Percentiles rank a stretch among this genome's conserved stretches.
These are phyloP conservation scores for Eriosoma lanigerum DNA, from an alignment of 1,140 invertebrate species.

Conservation along the genomic window DNA sequence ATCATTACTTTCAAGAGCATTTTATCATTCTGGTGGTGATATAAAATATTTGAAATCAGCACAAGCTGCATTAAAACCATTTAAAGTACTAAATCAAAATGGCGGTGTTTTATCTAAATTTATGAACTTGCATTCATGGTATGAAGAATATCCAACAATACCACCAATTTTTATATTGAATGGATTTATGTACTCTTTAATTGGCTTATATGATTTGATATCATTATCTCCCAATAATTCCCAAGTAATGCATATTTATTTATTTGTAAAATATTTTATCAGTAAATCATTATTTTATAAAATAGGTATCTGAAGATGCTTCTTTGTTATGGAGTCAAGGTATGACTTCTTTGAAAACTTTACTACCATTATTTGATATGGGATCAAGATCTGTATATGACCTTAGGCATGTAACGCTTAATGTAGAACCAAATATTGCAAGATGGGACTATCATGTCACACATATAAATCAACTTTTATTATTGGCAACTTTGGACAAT, in stretches of 20 bases:
- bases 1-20: constrained; percentile 87
- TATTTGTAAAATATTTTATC: not conserved
- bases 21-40: constrained; percentile 76
- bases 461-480: constrained; percentile 93
- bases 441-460: constrained; percentile 98
- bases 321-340: constrained; percentile 80
- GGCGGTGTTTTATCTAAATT: constrained; percentile 86
- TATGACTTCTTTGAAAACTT: constrained; percentile 82
- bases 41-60: constrained; percentile 78
- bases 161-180: constrained; percentile 96
- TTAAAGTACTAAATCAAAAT: constrained; percentile 68
- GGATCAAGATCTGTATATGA: constrained; percentile 97
- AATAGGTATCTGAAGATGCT: constrained; percentile 63
- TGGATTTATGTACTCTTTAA: constrained; percentile 96
- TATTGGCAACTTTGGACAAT: constrained; percentile 84
- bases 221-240: constrained; percentile 63
- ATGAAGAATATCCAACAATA: constrained; percentile 97
- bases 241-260: constrained; percentile 9
- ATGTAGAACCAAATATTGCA: constrained; percentile 86
- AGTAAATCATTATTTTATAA: not conserved
- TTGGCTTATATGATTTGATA: constrained; percentile 92
- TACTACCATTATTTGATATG: constrained; percentile 91
- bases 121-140: constrained; percentile 78
- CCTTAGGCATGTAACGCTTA: constrained; percentile 86
- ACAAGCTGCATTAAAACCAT: constrained; percentile 76